A percentile compares a stretch with the other conserved stretches of the same genome.
These are phyloP conservation scores for Diuraphis noxia DNA, from an alignment of 1,140 invertebrate species.

Conservation along the genomic window DNA sequence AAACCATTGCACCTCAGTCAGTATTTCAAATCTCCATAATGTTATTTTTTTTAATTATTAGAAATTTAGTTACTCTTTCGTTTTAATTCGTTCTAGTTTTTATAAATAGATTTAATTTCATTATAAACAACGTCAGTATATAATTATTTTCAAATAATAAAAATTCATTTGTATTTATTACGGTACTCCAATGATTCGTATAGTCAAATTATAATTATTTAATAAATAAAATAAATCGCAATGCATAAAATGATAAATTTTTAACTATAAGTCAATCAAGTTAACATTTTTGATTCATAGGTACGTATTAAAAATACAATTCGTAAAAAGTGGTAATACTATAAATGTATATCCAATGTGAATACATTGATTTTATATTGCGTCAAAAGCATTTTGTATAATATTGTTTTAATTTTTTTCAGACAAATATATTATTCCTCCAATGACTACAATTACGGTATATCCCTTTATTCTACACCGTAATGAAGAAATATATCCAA, in stretches of 20 bases:
- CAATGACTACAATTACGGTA: constrained; percentile 59
- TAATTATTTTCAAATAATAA: background rate
- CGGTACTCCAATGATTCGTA: background rate
- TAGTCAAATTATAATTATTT: background rate
- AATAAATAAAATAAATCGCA: background rate
- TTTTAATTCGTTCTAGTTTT: background rate
- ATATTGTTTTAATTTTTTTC: constrained; percentile 16
- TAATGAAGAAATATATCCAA: constrained; percentile 52
- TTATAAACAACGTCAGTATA: background rate
- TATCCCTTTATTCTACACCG: constrained; percentile 65
- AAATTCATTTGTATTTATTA: background rate
- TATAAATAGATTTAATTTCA: background rate
- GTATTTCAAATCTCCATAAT: background rate
- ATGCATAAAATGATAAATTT: background rate
- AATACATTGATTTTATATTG: background rate
- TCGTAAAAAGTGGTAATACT: background rate
- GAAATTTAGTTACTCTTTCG: no score
- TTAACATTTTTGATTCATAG: background rate
- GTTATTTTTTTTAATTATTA: background rate
- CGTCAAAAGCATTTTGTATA: no score
- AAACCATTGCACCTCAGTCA: constrained; percentile 64
- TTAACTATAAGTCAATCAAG: background rate
- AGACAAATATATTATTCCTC: constrained; percentile 63
- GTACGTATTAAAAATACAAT: background rate
- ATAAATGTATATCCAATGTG: background rate